Evolutionary conservation across 1,140 invertebrate genomes (phyloP), one percentile per base, ranked within the genome.

Genomic region (Theocolax elegans): DNA sequence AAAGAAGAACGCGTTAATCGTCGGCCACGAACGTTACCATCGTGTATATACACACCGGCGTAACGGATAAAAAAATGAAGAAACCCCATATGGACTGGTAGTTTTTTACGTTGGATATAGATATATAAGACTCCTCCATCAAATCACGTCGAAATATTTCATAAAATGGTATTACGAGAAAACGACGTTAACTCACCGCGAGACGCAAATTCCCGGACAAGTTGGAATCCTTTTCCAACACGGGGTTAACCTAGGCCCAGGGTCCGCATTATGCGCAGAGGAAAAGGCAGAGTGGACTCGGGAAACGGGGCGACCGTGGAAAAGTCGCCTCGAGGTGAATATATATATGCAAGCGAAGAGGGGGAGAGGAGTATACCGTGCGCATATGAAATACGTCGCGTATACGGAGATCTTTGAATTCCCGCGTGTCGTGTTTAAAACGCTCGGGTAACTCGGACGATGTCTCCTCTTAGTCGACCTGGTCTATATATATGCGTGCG

Each of bases 341-440:
- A n/a, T n/a, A n/a, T n/a, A n/a, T n/a, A n/a, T n/a, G n/a, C n/a
- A n/a, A n/a, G n/a, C n/a, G n/a, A n/a, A n/a, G n/a, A n/a, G n/a
- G n/a, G n/a, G n/a, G n/a, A n/a, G n/a, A n/a, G n/a, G n/a, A n/a
- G 15, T 25, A 25, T 21, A 42, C 9, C 1, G 31, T 19, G 31
- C 19, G 15, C 63, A 46, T 49, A 49, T 67, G 66, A 66, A 56
- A 54, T 44, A 44, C 63, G 49, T 54, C 15, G 60, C 27, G 31
- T 64, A 40, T 21, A 25, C n/a, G 8, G 56, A 53, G 72, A 76
- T 75, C 72, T 71, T 72, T 48, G 21, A 69, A 77, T 73, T 75
- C 46, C 67, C 49, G 35, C 48, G 46, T 21, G 6, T 19, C 27
- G 4, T 2, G 44, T 53, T 49, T 31, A 25, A 51, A 48, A 21